phyloP scores from a whole-genome alignment of 1,140 invertebrate genomes.

The Asobara japonica region DNA sequence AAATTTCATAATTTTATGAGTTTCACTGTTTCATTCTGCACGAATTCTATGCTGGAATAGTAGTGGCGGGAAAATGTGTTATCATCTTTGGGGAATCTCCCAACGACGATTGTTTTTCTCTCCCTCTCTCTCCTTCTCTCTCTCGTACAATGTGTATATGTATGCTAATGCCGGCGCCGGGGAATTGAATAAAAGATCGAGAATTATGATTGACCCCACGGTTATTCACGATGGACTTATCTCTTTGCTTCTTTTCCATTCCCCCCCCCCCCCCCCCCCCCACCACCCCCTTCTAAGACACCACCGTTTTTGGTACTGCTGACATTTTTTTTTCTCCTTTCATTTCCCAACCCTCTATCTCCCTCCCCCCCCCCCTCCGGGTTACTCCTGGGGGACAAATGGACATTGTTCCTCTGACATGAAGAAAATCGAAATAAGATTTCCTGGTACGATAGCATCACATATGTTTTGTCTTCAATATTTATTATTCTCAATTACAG shows the following conservation, averaged over 20 bases:
- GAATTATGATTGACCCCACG: conserved; percentile 57
- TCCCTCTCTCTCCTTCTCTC: conserved; percentile 17
- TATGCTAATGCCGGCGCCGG: conserved; percentile 58
- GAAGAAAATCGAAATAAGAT: conserved; percentile 25
- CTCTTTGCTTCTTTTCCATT: conserved; percentile 29
- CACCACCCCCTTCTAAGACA: not conserved
- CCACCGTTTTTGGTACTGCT: not conserved
- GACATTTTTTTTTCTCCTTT: not conserved
- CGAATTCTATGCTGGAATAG: conserved; percentile 32
- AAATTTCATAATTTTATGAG: conserved; percentile 65
- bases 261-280: not conserved
- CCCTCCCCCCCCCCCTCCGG: not conserved
- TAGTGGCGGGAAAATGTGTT: conserved; percentile 38
- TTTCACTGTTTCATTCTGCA: conserved; percentile 42
- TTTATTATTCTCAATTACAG: conserved; percentile 7
- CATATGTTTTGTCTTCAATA: not conserved
- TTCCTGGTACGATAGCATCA: not conserved
- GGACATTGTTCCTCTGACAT: not conserved
- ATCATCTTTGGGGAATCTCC: conserved; percentile 43
- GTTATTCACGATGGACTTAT: conserved; percentile 28
- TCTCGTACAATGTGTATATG: conserved; percentile 47
- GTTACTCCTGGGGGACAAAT: not conserved
- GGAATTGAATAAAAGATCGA: conserved; percentile 66
- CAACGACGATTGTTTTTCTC: conserved; percentile 51
- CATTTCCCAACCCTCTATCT: not conserved